Base-by-base conservation (phyloP, 2,113 vertebrate genomes). In the Argyrosomus japonicus region DNA sequence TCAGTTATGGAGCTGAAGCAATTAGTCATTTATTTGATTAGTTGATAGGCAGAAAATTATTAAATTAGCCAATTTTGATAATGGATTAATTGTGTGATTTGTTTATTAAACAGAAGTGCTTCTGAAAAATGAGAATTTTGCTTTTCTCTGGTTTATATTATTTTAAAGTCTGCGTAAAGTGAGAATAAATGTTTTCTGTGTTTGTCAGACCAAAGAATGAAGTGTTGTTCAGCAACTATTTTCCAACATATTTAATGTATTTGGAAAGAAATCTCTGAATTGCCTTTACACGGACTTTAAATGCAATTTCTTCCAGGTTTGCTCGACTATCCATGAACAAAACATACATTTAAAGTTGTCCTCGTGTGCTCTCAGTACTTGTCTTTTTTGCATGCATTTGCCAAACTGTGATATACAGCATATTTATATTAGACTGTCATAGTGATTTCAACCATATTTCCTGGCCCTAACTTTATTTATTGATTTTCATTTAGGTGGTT, bases 401-500 rank as follows among this genome's bases (percentile, higher is more conserved):
- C 21, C 27, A 43, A 23, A 47, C 63, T 64, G 19, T 51, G 25
- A 69, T 48, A 17, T 36, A 19, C 3, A 51, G 50, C 51, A 7
- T 47, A 25, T 23, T 19, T 1, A 3, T 68, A 32, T 17, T 9
- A 32, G 2, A 57, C 19, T 29, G 17, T 63, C 0, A 18, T 40
- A 19, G 45, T 23, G n/a, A 36, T 65, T 60, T 68, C 0, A 58
- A 19, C 32, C 18, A 2, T 68, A 40, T 56, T 79, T 18, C 45
- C 58, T 9, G 1, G 32, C 0, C 5, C 13, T 60, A 75, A 88
- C 56, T 47, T 54, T 17, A 50, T 89, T 65, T 78, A 23, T 70
- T 82, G 67, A 60, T 87, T 79, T 72, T 77, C 80, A 77, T 86
- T 40, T 73, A 92, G 92, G 93, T 91, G 87, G 89, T 90, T 88